Conservation (phyloP, 1,140 invertebrate species). For the Bombus affinis region DNA sequence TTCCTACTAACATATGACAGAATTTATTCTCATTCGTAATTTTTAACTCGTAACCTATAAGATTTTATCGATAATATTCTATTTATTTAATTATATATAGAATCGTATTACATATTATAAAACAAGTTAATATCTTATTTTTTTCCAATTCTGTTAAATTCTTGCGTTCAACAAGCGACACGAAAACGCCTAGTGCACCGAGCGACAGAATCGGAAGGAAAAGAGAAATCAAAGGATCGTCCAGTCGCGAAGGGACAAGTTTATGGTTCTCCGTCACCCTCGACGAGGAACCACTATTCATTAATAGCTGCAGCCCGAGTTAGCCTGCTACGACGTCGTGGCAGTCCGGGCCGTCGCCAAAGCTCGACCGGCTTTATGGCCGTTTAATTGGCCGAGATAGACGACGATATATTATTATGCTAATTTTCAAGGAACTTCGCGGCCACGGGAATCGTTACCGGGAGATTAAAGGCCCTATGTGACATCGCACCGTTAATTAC, state of each 20-base stretch:
- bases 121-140: no score
- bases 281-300: slow-evolving; percentile 72
- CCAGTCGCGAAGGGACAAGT: slow-evolving; percentile 69
- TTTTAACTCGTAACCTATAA: neutral
- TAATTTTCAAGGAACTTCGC: slow-evolving; percentile 73
- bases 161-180: neutral
- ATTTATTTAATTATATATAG: no score
- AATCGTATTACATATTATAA: no score
- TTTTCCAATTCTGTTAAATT: neutral
- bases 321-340: slow-evolving; percentile 68
- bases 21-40: no score
- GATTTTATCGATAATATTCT: neutral
- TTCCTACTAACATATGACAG: no score
- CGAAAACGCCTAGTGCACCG: neutral
- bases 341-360: slow-evolving; percentile 64
- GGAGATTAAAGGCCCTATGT: slow-evolving; percentile 64
- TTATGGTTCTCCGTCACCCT: slow-evolving; percentile 72
- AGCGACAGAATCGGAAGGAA: neutral
- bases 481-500: slow-evolving; percentile 69
- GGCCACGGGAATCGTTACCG: slow-evolving; percentile 62
- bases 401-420: slow-evolving; percentile 75
- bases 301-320: slow-evolving; percentile 74
- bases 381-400: slow-evolving; percentile 76
- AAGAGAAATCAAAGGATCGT: slow-evolving; percentile 38
- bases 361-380: slow-evolving; percentile 72